Conservation (phyloP, 2,888 invertebrate species). For the Synanthedon myopaeformis region DNA sequence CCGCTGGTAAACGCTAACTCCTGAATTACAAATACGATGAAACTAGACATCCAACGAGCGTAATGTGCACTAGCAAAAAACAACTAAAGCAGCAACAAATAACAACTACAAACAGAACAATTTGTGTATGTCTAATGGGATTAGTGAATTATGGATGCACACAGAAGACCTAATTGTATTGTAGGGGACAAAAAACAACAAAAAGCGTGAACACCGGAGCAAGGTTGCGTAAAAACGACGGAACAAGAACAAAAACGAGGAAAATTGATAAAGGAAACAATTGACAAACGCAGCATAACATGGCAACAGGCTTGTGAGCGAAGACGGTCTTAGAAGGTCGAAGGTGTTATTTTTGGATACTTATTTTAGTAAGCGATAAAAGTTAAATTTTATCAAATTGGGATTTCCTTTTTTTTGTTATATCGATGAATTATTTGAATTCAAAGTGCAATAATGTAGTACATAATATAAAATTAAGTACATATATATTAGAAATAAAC, state of each 20-base stretch:
- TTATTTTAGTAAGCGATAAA: not conserved
- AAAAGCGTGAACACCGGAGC: constrained; percentile 13
- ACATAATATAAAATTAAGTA: too few relatives aligned
- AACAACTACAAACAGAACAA: constrained; percentile 16
- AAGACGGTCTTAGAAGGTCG: constrained; percentile 13
- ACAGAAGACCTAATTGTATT: constrained; percentile 17
- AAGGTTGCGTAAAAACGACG: constrained; percentile 9
- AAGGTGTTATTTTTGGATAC: constrained; percentile 1
- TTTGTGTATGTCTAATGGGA: constrained; percentile 17
- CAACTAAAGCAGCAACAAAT: constrained; percentile 4
- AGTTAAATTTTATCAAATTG: too few relatives aligned
- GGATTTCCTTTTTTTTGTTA: too few relatives aligned
- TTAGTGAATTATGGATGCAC: constrained; percentile 21
- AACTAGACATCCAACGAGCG: not conserved
- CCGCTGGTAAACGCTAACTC: constrained; percentile 4
- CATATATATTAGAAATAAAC: too few relatives aligned
- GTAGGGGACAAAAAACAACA: constrained; percentile 15
- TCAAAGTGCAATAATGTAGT: too few relatives aligned
- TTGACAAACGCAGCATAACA: constrained; percentile 13
- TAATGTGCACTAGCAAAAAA: not conserved
- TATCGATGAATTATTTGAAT: too few relatives aligned
- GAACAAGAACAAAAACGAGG: constrained; percentile 10
- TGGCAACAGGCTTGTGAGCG: constrained; percentile 9
- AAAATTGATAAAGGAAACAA: constrained; percentile 12
- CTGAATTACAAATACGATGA: constrained; percentile 2